Percentiles rank a stretch among this genome's conserved stretches.
phyloP scores from a whole-genome alignment of 2,888 invertebrate genomes.

The Anoplius nigerrimus region DNA sequence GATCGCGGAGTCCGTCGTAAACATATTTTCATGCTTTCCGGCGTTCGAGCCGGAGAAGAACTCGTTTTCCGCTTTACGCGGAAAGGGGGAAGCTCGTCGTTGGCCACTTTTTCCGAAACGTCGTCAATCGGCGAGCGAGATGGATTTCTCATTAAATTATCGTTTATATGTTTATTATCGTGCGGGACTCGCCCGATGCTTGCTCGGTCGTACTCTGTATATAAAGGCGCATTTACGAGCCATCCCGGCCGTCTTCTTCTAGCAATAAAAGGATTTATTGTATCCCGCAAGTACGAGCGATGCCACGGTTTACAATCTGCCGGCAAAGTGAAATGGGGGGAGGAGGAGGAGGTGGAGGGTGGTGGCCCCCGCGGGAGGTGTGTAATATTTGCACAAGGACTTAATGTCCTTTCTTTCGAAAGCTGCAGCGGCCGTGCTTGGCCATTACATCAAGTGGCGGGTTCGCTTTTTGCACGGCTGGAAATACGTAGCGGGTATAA shows the following conservation, averaged over 20 bases:
- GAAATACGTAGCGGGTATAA: slow-evolving; percentile 5
- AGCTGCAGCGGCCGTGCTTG: slow-evolving; percentile 1
- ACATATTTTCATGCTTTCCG: too few species aligned
- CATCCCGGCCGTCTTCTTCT: slow-evolving; percentile 36
- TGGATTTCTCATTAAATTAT: slow-evolving; percentile 45
- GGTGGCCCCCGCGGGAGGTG: slow-evolving; percentile 26
- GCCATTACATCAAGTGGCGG: slow-evolving; percentile 15
- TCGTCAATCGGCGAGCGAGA: slow-evolving; percentile 2
- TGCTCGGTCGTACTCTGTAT: slow-evolving; percentile 24
- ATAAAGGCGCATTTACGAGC: slow-evolving; percentile 42
- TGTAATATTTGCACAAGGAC: slow-evolving; percentile 40
- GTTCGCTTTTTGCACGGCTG: slow-evolving; percentile 17
- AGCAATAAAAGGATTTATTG: slow-evolving; percentile 33
- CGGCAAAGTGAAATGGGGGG: slow-evolving; percentile 26
- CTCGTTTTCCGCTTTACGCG: too few species aligned
- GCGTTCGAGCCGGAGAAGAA: too few species aligned
- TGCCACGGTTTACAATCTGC: slow-evolving; percentile 23
- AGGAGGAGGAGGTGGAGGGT: too few species aligned
- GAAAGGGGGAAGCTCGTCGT: too few species aligned
- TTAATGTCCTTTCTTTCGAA: slow-evolving; percentile 29
- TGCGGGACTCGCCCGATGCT: not conserved
- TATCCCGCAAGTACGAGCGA: slow-evolving; percentile 30
- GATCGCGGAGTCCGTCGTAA: too few species aligned
- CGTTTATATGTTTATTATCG: slow-evolving; percentile 46
- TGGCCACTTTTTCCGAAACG: too few species aligned